Conservation (phyloP, 2,888 invertebrate species). For the Cataglyphis cursor region DNA sequence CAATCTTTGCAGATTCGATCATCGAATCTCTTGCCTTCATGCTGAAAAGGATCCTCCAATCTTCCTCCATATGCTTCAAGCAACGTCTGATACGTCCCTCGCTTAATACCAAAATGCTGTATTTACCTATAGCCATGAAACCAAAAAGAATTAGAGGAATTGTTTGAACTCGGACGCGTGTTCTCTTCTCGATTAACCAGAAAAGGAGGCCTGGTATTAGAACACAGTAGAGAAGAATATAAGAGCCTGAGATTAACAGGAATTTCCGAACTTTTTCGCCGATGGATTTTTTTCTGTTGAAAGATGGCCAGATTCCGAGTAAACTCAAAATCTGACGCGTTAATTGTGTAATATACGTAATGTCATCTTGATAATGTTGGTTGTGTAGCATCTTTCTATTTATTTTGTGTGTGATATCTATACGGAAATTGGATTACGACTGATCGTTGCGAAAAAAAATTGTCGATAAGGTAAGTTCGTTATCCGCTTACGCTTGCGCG, state of each 20-base stretch:
- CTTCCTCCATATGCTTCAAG: conserved; percentile 67
- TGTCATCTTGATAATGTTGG: conserved; percentile 35
- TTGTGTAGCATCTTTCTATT: conserved; percentile 5
- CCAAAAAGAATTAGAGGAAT: conserved; percentile 72
- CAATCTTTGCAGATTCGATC: conserved; percentile 68
- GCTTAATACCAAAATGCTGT: conserved; percentile 61
- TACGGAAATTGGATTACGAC: not conserved
- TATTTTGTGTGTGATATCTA: not conserved
- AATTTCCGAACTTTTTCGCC: conserved; percentile 1
- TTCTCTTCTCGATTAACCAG: conserved; percentile 64
- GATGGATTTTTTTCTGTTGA: not conserved
- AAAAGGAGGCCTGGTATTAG: conserved; percentile 69
- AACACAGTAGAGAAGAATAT: conserved; percentile 64
- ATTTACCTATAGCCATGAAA: conserved; percentile 74
- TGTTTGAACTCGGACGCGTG: conserved; percentile 55
- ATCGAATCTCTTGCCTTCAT: conserved; percentile 61
- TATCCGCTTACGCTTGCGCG: conserved; percentile 28
- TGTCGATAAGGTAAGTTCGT: not conserved
- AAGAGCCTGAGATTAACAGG: conserved; percentile 1
- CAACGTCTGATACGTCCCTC: conserved; percentile 64
- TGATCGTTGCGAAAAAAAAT: conserved; percentile 21
- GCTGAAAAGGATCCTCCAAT: conserved; percentile 63
- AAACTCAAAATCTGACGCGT: conserved; percentile 66
- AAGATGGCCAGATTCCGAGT: conserved; percentile 70
- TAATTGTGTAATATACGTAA: conserved; percentile 67